Evolutionary conservation across 1,140 invertebrate species (phyloP).

Genomic region (Brachionus manjavacas): DNA sequence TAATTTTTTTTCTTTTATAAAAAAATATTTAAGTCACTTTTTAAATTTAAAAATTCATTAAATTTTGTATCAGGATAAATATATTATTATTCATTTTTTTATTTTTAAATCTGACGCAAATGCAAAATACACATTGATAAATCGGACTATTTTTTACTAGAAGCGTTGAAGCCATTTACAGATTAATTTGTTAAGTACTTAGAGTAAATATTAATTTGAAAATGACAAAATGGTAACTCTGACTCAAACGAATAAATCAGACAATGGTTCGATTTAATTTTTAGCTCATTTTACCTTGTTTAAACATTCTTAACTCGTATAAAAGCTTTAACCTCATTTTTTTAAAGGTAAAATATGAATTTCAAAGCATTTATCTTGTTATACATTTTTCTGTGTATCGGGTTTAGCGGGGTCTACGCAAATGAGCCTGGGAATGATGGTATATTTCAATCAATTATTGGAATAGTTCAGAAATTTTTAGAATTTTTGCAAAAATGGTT

Average conservation of each 20-base stretch:
- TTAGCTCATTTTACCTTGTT: neutral
- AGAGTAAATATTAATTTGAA: neutral
- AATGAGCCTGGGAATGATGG: neutral
- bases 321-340: neutral
- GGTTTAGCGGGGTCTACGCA: neutral
- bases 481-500: neutral
- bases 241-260: neutral
- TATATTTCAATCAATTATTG: neutral
- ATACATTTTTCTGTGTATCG: neutral
- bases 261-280: neutral
- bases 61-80: no score
- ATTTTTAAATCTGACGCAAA: no score
- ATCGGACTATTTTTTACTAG: no score
- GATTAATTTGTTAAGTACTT: no score
- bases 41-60: no score
- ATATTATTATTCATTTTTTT: no score
- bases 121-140: no score
- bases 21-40: no score
- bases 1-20: no score
- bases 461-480: neutral
- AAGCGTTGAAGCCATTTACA: no score
- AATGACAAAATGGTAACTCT: neutral
- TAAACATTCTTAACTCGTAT: neutral
- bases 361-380: neutral
- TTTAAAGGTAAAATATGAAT: neutral